These are phyloP conservation scores for Myanophis thanlyinensis DNA, from an alignment of 2,113 vertebrate genomes.

Conservation along the genomic window DNA sequence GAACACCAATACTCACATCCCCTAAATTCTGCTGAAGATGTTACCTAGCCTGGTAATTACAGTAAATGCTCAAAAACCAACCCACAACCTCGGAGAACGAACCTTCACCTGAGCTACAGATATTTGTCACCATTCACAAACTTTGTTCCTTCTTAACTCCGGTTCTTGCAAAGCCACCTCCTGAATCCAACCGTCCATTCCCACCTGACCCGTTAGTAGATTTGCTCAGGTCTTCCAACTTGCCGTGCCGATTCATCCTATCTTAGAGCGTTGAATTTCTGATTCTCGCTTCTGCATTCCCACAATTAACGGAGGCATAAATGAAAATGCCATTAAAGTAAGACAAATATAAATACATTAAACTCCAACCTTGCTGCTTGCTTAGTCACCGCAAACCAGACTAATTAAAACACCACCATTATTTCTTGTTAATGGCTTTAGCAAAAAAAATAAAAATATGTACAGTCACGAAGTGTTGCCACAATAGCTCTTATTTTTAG, in stretches of 20 bases:
- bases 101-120: neutral
- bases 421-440: neutral
- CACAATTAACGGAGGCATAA: neutral
- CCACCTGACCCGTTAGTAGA: too few relatives aligned
- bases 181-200: neutral
- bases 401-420: neutral
- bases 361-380: neutral
- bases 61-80: neutral
- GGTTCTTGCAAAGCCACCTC: neutral
- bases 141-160: neutral
- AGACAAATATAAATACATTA: neutral
- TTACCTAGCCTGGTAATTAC: neutral
- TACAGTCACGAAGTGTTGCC: neutral
- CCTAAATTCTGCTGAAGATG: too few relatives aligned
- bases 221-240: neutral
- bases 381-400: neutral
- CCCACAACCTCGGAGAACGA: neutral
- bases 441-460: neutral
- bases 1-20: too few relatives aligned
- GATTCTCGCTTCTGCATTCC: neutral
- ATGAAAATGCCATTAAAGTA: neutral
- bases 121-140: neutral
- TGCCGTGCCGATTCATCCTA: neutral
- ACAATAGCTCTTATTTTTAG: neutral
- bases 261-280: neutral